Base-by-base conservation (phyloP, 64 coral and sea anemone genomes). In the Hydrozoanthus tunicans region DNA sequence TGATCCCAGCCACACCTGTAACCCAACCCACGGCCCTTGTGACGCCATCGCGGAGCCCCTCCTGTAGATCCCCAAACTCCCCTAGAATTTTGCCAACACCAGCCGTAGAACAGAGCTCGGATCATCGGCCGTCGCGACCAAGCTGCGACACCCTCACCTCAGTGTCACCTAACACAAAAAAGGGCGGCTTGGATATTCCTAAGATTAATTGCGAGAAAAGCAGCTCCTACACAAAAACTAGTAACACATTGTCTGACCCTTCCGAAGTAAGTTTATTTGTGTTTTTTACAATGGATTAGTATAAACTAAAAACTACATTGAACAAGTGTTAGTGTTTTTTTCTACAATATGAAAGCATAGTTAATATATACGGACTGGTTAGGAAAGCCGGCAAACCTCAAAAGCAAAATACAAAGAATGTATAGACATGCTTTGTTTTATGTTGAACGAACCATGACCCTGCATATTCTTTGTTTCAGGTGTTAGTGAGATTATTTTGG, bases 1-100 rank as follows among this genome's bases (percentile, higher is more conserved):
- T 88, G 70, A 88, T 88, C 12, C 84, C 84, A 57, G 70, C 69
- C 24, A 88, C 84, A 58, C 84, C 84, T 5, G 56, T 56, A 15
- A 32, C 84, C 59, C 84, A 74, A 59, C 12, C 84, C 20, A 88
- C 56, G 24, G 69, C 70, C 9, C 68, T 75, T 51, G 68, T 32
- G 68, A 74, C 68, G 9, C 70, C 53, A n/a, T 43, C 70, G 51
- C 56, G 24, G 17, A 27, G 70, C 60, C 56, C 68, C 3, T 51
- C 69, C 17, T 15, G 11, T 9, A 52, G 43, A 43, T 25, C 68
- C 12, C 56, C 5, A 5, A 69, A 88, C 24, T 4, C 24, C 53
- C 15, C 23, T 5, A 73, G 20, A 58, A 15, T 4, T 26, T 6
- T 60, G 14, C 84, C 69, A 73, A 70, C 55, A 73, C 70, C 69